Base-by-base conservation (phyloP, 2,797 vertebrate genomes). In the Sebastolobus altivelis region DNA sequence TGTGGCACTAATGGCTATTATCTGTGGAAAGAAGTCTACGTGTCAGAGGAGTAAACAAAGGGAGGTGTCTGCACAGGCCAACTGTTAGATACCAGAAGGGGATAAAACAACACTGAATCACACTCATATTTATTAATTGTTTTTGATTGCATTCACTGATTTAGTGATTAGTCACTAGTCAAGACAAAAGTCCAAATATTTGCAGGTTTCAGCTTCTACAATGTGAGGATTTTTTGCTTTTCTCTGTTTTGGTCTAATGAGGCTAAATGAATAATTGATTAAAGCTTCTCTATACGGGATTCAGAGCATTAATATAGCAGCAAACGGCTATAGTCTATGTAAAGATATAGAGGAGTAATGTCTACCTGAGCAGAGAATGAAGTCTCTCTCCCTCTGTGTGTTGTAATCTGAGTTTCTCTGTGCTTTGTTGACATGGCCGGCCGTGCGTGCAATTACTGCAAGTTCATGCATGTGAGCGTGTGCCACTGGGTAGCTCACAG, bases 1-100 rank as follows among this genome's bases (percentile, higher is more conserved):
- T 88, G 80, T 66, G 69, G 38, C 72, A 52, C 78, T 92, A 88
- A 93, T 90, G 84, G 75, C 54, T 71, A 65, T 72, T 69, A 83
- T 80, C 71, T 62, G 73, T 27, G 35, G 65, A 75, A 72, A 79
- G 73, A 86, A 46, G 65, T 62, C 61, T 13, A 14, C 1, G 25
- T 82, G 83, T 90, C 75, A 46, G 62, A 77, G 79, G 63, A 52
- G 61, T 70, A 86, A 85, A 88, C 71, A 80, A 85, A 70, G 33
- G 8, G 25, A 33, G n/a, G 54, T 38, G 74, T 72, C 54, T 33
- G 61, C 67, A 62, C 67, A 54, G 54, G 60, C 58, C 70, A 68
- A 38, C 80, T 72, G 65, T 75, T 76, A 46, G 43, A 69, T 69
- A 35, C 79, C 46, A 49, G 22, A 46, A n/a, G 7, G 38, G 27